Evolutionary conservation across 2,888 invertebrate genomes (phyloP).

Genomic region (Artemia sinica): DNA sequence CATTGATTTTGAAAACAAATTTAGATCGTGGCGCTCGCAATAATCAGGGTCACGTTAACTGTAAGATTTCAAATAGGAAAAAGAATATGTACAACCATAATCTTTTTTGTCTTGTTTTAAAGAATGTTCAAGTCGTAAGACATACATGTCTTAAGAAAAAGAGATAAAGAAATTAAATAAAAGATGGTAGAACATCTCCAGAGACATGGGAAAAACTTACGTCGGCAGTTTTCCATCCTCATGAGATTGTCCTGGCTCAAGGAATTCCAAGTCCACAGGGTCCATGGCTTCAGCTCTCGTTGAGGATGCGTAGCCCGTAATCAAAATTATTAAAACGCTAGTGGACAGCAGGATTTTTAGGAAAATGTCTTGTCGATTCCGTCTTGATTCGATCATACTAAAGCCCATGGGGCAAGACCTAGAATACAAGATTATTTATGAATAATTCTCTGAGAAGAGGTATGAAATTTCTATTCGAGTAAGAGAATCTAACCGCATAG

Average conservation of each 20-base stretch:
- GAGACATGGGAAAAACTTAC: slow-evolving; percentile 4
- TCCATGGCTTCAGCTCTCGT: not conserved
- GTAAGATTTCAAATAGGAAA: too few relatives aligned
- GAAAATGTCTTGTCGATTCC: not conserved
- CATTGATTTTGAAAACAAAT: too few relatives aligned
- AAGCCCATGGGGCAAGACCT: not conserved
- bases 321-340: not conserved
- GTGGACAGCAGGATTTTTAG: not conserved
- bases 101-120: too few relatives aligned
- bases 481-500: too few relatives aligned
- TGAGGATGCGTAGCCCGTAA: not conserved
- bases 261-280: not conserved
- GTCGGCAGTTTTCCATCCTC: not conserved
- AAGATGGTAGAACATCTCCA: not conserved
- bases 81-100: too few relatives aligned
- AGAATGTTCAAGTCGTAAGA: too few relatives aligned
- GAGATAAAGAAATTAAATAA: too few relatives aligned
- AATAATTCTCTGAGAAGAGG: too few relatives aligned
- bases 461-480: too few relatives aligned
- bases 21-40: too few relatives aligned
- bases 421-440: not conserved
- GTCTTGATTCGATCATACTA: not conserved
- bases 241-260: not conserved
- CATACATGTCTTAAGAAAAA: too few relatives aligned
- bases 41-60: too few relatives aligned